Evolutionary conservation across 1,140 invertebrate species (phyloP), one percentile per base, ranked within the genome.

Genomic region (Drosophila tristis): DNA sequence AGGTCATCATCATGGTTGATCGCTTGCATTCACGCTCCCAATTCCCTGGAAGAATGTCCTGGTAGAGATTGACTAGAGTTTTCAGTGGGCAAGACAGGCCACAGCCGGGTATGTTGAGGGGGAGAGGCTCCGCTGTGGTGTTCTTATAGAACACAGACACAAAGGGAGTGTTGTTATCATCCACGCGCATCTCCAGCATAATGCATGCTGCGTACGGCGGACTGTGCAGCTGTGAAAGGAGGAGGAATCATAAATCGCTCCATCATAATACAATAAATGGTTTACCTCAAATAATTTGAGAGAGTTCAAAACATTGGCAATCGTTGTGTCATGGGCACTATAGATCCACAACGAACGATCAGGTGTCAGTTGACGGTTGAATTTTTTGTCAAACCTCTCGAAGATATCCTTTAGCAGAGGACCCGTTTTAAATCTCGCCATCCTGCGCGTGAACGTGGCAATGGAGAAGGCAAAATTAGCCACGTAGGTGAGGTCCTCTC

Each of bases 291-390:
- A 98, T 4, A 97, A 75, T 13, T 94, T 94, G 26, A 98, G 91
- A 0, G 95, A 93, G 89, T 95, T 95, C 4, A 98, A 93, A 29
- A 98, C 77, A 78, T 95, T 96, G 0, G 96, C 95, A 7, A 98
- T 90, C 0, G 96, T 98, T 4, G 95, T 95, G 91, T 98, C 97
- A 91, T 98, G 97, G 26, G 93, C 96, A 81, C 96, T 97, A 79
- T 96, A 97, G 23, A 97, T 93, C 81, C 94, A 94, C 49, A 97
- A 67, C 75, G 95, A 96, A 35, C 94, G 93, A 70, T 94, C 81
- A 5, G 94, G 93, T 1, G 78, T 73, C 25, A 94, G 67, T 58
- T 76, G 72, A 0, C 59, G 59, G 0, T 70, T 78, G 0, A 92
- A 91, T 72, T 94, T 94, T 2, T 91, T 73, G 0, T 92, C 72